Base-by-base conservation (phyloP, 1,140 invertebrate genomes). In the Acromyrmex echinatior region DNA sequence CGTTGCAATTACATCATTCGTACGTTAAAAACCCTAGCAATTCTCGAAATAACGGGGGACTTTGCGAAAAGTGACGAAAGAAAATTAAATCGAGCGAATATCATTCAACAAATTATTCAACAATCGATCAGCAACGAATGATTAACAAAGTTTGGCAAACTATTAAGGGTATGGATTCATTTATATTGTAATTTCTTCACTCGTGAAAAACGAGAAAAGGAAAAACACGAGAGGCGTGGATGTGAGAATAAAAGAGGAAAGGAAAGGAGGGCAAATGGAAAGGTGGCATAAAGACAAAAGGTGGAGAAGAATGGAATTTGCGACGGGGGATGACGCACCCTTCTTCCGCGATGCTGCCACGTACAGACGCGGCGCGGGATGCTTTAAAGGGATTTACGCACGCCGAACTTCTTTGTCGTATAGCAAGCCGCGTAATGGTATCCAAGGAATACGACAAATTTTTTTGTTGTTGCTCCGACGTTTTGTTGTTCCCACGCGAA, bases 341-440 rank as follows among this genome's bases (percentile, higher is more conserved):
- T 76, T 53, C 71, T 53, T 79, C 60, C 73, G 45, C 73, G 58
- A 78, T 28, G 74, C 73, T 78, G 60, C 82, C 73, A 85, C 49
- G 65, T 35, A 82, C 70, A 82, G 63, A 88, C 66, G 10, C n/a
- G 39, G 21, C 68, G 58, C 68, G 58, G 39, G 58, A 73, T 70
- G 66, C 31, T 88, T 88, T 79, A 60, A 88, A 79, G 35, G 49
- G 21, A 79, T 86, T 86, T 73, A 60, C 82, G 49, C 58, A 21
- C 25, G 65, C 45, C 82, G 18, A 88, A 88, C 28, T 79, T 86
- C 65, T 88, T 68, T 88, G 86, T 85, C 58, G 25, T 51, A 62
- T 28, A 66, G 74, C 49, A 68, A 45, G 56, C 76, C 49, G 51
- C 31, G 74, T 79, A 86, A 86, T 86, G 74, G 49, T 66, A 86